These are phyloP conservation scores for Rachycentron canadum DNA, from an alignment of 2,797 vertebrate genomes.

Conservation along the genomic window DNA sequence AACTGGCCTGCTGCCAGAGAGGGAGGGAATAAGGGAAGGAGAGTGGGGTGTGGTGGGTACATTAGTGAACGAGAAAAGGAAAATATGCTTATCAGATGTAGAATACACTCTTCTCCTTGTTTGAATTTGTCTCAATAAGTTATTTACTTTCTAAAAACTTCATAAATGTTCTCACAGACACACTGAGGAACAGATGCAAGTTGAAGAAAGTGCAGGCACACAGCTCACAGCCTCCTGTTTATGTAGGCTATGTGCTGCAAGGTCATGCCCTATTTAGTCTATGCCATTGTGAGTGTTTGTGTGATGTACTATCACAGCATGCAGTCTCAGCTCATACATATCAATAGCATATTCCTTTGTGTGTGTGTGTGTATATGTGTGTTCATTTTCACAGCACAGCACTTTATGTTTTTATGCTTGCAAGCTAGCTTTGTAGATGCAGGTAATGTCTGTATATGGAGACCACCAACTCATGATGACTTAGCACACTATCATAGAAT, in stretches of 20 bases:
- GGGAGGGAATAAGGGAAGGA: conserved; percentile 49
- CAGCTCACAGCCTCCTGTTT: conserved; percentile 25
- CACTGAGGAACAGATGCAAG: conserved; percentile 6
- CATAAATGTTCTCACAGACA: conserved; percentile 6
- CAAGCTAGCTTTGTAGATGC: conserved; percentile 27
- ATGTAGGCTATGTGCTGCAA: conserved; percentile 53
- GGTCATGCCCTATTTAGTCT: conserved; percentile 64
- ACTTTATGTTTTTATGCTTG: too few relatives aligned
- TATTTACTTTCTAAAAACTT: conserved; percentile 24
- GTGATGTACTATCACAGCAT: conserved; percentile 33
- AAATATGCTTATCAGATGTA: conserved; percentile 52
- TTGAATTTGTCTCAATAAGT: conserved; percentile 25
- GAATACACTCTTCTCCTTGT: conserved; percentile 20
- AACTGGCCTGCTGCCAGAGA: conserved; percentile 69
- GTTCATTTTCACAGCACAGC: conserved; percentile 27
- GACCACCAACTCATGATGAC: conserved; percentile 19
- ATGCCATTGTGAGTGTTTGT: conserved; percentile 11
- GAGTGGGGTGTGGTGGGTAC: conserved; percentile 38
- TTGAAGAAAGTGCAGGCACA: conserved; percentile 15
- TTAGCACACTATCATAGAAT: conserved; percentile 7
- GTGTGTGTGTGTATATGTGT: conserved; percentile 30
- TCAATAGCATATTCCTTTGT: conserved; percentile 28
- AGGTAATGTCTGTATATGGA: conserved; percentile 23
- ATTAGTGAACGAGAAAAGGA: conserved; percentile 54
- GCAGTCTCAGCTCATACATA: conserved; percentile 50